Evolutionary conservation across 2,888 invertebrate species (phyloP).

Genomic region (Epistrophe grossulariae): DNA sequence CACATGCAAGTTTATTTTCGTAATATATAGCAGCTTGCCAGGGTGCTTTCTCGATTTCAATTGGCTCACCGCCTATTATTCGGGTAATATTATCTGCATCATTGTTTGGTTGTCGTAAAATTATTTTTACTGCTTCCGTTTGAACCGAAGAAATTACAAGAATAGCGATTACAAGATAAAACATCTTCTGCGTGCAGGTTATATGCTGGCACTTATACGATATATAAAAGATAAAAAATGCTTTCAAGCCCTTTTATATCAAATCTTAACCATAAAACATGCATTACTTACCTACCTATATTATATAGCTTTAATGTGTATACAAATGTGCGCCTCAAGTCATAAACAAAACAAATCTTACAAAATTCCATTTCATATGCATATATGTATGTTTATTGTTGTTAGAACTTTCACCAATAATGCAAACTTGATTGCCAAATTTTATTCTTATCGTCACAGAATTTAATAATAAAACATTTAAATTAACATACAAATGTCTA

Average conservation of each 20-base stretch:
- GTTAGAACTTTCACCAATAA: slow-evolving; percentile 21
- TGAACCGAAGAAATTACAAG: neutral
- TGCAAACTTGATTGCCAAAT: slow-evolving; percentile 11
- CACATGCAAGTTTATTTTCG: slow-evolving; percentile 67
- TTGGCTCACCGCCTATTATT: slow-evolving; percentile 76
- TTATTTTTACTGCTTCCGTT: slow-evolving; percentile 19
- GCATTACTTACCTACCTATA: neutral
- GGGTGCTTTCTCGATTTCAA: slow-evolving; percentile 75
- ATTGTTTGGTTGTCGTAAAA: slow-evolving; percentile 6
- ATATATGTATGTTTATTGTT: neutral
- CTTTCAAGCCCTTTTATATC: slow-evolving; percentile 8
- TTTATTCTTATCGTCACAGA: neutral
- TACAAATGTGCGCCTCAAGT: neutral
- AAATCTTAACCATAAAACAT: slow-evolving; percentile 28
- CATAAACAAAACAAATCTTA: slow-evolving; percentile 4
- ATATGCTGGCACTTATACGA: neutral
- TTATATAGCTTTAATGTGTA: neutral
- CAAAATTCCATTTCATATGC: neutral
- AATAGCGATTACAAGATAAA: slow-evolving; percentile 10
- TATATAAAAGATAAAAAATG: slow-evolving; percentile 6
- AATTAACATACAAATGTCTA: neutral
- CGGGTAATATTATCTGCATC: slow-evolving; percentile 48
- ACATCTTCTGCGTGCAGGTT: slow-evolving; percentile 16
- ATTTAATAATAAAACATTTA: neutral
- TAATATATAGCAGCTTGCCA: slow-evolving; percentile 76